A percentile compares a stretch with the other conserved stretches of the same genome.
Evolutionary conservation across 2,113 vertebrate genomes (phyloP).

Genomic region (Mandrillus leucophaeus): DNA sequence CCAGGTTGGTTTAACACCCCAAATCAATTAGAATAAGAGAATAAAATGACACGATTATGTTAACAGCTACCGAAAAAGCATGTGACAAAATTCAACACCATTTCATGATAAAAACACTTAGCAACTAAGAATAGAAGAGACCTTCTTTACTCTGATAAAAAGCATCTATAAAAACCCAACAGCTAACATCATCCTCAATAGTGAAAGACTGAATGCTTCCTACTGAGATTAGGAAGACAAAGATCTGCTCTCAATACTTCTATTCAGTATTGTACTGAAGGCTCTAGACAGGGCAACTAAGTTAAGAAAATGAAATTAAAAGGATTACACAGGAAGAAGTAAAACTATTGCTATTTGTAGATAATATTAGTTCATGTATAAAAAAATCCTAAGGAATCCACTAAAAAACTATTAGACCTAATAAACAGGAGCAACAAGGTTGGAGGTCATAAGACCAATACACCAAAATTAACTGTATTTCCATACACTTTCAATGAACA

Average conservation of each 20-base stretch:
- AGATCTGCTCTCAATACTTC: background rate
- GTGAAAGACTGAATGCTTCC: background rate
- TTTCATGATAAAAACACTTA: constrained; percentile 16
- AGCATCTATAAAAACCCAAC: background rate
- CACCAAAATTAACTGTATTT: background rate
- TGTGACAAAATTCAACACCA: background rate
- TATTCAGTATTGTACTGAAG: background rate
- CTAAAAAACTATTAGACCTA: background rate
- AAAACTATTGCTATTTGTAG: background rate
- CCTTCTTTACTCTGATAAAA: background rate
- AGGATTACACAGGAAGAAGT: background rate
- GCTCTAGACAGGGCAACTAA: background rate
- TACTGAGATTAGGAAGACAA: background rate
- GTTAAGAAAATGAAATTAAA: constrained; percentile 12
- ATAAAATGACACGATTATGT: background rate
- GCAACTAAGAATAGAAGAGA: background rate
- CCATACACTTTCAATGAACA: background rate
- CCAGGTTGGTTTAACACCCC: background rate
- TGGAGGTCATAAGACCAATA: background rate
- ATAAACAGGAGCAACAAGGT: background rate
- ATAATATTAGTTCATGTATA: background rate
- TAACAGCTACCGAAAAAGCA: background rate
- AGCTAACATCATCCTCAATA: background rate
- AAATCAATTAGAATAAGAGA: constrained; percentile 32
- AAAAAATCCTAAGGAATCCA: background rate